Evolutionary conservation across 1,140 invertebrate species (phyloP), one percentile per base, ranked within the genome.

Genomic region (Magallana ariakensis): DNA sequence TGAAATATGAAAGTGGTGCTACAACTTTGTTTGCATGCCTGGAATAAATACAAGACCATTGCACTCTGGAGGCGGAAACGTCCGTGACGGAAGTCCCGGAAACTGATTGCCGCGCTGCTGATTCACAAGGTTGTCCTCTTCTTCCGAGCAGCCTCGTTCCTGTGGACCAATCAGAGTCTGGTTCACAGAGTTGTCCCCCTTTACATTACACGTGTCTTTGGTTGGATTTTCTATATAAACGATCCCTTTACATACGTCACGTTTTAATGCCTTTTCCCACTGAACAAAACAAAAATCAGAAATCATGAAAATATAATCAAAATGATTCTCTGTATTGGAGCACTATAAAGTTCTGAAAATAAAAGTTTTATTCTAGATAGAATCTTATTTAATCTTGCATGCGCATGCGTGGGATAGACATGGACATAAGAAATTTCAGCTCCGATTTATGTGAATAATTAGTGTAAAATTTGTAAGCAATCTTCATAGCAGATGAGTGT

Each of bases 201-300:
- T 75, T 19, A 5, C 15, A 33, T 10, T 75, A 3, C 33, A 19
- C 15, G 22, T 75, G 66, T 75, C 66, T 13, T 75, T 75, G 5
- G 33, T 33, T 33, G 66, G 26, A 33, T 75, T 75, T 26, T 75
- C 66, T 75, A 10, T 75, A 33, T 75, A 75, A 1, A 13, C 66
- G 22, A 75, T 75, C 22, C 66, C 66, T 75, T 75, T 75, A 26
- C 66, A 75, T 26, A 75, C 66, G 26, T 75, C 66, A 9, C 66
- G 66, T 75, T 75, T 75, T 13, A 75, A 26, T 26, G 66, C 66
- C 10, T 33, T 22, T 26, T 75, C 66, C 66, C 66, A 75, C 66
- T 75, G 22, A 3, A 26, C 13, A 75, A 75, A 33, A 8, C 22
- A 33, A 13, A 33, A 33, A 10, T 46, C 33, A 46, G 33, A 46